Evolutionary conservation across 1,140 invertebrate species (phyloP).

Genomic region (Drosophila punjabiensis): DNA sequence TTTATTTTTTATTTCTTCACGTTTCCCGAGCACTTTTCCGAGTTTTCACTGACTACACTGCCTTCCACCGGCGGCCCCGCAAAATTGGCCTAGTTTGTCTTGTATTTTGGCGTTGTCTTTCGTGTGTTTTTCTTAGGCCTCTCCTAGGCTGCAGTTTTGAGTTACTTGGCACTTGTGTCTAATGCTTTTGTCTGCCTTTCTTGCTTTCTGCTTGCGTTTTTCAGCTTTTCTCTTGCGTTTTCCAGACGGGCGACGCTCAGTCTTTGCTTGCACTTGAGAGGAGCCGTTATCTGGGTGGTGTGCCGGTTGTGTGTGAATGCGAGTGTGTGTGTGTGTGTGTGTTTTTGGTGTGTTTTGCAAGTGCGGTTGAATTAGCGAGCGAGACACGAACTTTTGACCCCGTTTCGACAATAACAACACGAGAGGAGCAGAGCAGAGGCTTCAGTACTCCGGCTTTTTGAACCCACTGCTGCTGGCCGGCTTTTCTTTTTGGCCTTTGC

Average conservation of each 20-base stretch:
- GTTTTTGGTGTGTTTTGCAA: conserved; percentile 16
- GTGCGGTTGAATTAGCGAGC: conserved; percentile 71
- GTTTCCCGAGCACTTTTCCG: conserved; percentile 24
- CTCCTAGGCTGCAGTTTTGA: conserved; percentile 38
- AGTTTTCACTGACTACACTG: conserved; percentile 14
- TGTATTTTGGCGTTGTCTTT: conserved; percentile 32
- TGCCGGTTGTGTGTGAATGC: conserved; percentile 12
- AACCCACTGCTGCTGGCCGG: conserved; percentile 21
- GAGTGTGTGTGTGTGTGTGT: conserved; percentile 6
- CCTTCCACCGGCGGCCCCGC: conserved; percentile 33
- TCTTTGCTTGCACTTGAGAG: conserved; percentile 72
- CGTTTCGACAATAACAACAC: conserved; percentile 70
- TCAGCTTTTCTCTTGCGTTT: conserved; percentile 39
- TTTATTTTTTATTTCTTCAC: conserved; percentile 24
- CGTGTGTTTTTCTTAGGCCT: conserved; percentile 46
- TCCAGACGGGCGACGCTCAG: conserved; percentile 49
- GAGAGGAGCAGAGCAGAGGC: conserved; percentile 32
- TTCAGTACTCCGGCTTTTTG: conserved; percentile 42
- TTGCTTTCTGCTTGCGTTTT: conserved; percentile 20
- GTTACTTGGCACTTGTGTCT: conserved; percentile 63
- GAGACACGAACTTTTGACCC: conserved; percentile 81
- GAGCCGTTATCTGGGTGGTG: conserved; percentile 28
- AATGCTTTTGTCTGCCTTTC: conserved; percentile 65
- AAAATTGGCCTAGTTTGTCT: conserved; percentile 81
- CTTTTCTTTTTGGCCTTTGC: conserved; percentile 53